Evolutionary conservation across 2,888 invertebrate genomes (phyloP).

Genomic region (Crossocerus cetratus): DNA sequence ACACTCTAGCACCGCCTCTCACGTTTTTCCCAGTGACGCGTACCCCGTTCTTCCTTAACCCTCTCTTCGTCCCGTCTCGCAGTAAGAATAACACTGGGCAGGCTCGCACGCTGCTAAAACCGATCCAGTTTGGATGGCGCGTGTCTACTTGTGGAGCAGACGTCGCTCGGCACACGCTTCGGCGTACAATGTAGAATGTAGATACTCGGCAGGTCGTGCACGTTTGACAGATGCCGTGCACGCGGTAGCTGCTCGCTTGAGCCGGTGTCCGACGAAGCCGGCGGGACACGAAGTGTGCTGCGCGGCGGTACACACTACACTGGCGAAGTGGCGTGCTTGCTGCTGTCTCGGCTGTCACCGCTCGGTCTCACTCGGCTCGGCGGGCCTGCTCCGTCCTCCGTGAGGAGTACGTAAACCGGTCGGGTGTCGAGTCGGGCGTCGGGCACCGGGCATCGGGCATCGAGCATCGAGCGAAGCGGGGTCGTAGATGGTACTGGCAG

Average conservation of each 20-base stretch:
- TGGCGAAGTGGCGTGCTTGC: conserved; percentile 48
- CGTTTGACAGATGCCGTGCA: conserved; percentile 59
- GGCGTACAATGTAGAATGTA: neutral
- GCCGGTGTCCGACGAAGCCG: conserved; percentile 10
- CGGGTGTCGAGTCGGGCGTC: conserved; percentile 36
- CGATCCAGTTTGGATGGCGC: too few species aligned
- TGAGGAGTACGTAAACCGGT: conserved; percentile 55
- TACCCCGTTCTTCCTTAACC: neutral
- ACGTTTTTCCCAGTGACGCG: neutral
- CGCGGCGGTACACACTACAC: conserved; percentile 58
- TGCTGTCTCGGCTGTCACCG: conserved; percentile 64
- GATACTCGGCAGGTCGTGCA: neutral
- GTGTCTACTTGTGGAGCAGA: too few species aligned
- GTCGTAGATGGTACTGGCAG: conserved; percentile 24
- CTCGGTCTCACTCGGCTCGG: conserved; percentile 20
- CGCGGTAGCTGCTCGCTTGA: conserved; percentile 30
- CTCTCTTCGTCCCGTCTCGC: neutral
- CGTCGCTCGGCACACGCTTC: too few species aligned
- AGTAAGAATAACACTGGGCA: neutral
- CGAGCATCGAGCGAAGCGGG: conserved; percentile 19
- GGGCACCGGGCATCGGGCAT: too few species aligned
- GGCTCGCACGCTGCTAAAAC: too few species aligned
- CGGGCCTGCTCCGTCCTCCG: conserved; percentile 50
- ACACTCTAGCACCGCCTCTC: too few species aligned
- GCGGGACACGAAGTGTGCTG: conserved; percentile 30